Conservation (phyloP, 2,888 invertebrate species). For the Lumbricus terrestris region DNA sequence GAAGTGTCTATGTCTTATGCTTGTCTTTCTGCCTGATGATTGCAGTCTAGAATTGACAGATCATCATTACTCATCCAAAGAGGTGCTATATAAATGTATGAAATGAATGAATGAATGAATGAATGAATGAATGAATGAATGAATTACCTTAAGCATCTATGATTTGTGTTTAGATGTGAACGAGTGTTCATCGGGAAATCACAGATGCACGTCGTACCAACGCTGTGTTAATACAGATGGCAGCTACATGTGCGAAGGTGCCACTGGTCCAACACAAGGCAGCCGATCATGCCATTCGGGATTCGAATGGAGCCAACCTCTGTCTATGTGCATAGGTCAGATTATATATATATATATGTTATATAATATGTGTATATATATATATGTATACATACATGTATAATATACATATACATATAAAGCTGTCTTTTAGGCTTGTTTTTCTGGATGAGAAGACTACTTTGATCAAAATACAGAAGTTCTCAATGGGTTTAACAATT, state of each 20-base stretch:
- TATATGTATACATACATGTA: background rate
- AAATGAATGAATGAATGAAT: too few species aligned
- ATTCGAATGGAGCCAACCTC: constrained; percentile 52
- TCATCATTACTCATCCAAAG: too few species aligned
- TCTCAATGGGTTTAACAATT: too few species aligned
- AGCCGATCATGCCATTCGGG: constrained; percentile 55
- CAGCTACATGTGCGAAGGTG: constrained; percentile 70
- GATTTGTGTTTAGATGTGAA: constrained; percentile 67
- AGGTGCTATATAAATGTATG: too few species aligned
- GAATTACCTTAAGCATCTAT: too few species aligned
- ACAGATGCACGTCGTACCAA: constrained; percentile 64
- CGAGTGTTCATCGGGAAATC: constrained; percentile 67
- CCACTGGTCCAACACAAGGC: background rate
- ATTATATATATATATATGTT: background rate
- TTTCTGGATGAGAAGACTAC: too few species aligned
- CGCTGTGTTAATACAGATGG: constrained; percentile 86
- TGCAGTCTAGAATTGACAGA: background rate
- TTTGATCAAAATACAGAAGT: too few species aligned
- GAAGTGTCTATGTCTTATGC: background rate
- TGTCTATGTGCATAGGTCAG: constrained; percentile 15
- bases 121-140: too few species aligned
- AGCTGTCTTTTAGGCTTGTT: too few species aligned
- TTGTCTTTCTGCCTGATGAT: background rate
- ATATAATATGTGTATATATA: background rate
- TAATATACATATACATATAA: too few species aligned